Evolutionary conservation across 2,888 invertebrate genomes (phyloP), one percentile per base, ranked within the genome.

Genomic region (Eubasilissa splendida): DNA sequence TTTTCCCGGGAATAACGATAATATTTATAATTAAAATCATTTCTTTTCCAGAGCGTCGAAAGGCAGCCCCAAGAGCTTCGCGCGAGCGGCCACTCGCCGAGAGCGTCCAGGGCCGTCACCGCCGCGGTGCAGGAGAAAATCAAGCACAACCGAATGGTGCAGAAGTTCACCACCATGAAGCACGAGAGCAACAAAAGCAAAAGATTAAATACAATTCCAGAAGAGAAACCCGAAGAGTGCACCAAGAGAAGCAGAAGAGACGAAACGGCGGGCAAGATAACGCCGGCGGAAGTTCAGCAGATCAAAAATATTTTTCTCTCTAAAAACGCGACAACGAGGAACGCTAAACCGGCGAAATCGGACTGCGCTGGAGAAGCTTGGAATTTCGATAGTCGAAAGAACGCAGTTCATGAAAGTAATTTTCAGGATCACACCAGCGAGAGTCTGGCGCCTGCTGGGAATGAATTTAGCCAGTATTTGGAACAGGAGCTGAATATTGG

Each of bases 401-500:
- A 42, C 11, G 33, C 12, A 60, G 60, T 60, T 60, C n/a, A 2
- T 3, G 14, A 60, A 2, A 60, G 3, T 14, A 60, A 60, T 58
- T 42, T 42, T 9, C 58, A 58, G 58, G 3, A 9, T 58, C 0
- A 4, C 9, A n/a, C 58, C 12, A 58, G 11, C 2, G 58, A 11
- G 9, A 9, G 8, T 8, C 65, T 12, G 65, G 11, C 31, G 65
- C n/a, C 58, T 58, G 11, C 58, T 10, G 12, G 58, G 58, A 58
- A 14, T 12, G 76, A 76, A 14, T 58, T 76, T 33, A 68, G 68
- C 50, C 59, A 53, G 63, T 80, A 70, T 54, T 53, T 80, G 63
- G 75, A 70, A 10, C 68, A 74, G 9, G 77, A 80, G 54, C 53
- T 80, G 10, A 80, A 80, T 68, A 77, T 80, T 42, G 66, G 77